These are phyloP conservation scores for Podarcis siculus DNA, from an alignment of 2,797 vertebrate genomes.

Conservation along the genomic window DNA sequence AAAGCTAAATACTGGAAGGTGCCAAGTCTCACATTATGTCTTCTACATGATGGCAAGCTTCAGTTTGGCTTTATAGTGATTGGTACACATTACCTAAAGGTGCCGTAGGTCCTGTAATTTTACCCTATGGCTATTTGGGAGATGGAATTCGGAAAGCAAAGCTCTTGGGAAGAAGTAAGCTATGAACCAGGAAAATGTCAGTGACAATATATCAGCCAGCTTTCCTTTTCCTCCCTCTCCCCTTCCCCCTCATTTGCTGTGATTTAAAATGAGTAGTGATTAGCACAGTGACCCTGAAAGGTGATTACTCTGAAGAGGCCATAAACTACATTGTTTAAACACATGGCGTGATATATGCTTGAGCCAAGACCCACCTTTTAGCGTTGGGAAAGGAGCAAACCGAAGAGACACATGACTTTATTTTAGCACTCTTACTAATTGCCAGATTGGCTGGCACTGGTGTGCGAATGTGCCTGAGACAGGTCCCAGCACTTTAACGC, in stretches of 20 bases:
- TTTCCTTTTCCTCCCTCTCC: slow-evolving; percentile 29
- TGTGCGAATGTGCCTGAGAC: slow-evolving; percentile 1
- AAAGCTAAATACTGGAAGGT: background rate
- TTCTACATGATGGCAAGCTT: too few species aligned
- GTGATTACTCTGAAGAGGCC: slow-evolving; percentile 48
- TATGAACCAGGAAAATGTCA: slow-evolving; percentile 37
- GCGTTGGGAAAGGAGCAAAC: slow-evolving; percentile 44
- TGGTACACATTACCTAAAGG: background rate
- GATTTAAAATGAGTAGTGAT: slow-evolving; percentile 51
- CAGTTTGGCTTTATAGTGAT: background rate
- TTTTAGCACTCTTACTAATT: slow-evolving; percentile 23
- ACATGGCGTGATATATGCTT: background rate
- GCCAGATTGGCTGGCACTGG: slow-evolving; percentile 31
- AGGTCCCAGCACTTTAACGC: slow-evolving; percentile 13
- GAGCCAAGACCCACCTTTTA: slow-evolving; percentile 41
- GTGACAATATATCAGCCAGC: slow-evolving; percentile 3
- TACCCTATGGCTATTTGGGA: background rate
- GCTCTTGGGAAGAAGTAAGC: background rate
- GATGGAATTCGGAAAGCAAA: background rate
- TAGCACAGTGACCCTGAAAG: slow-evolving; percentile 34
- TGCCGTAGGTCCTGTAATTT: background rate
- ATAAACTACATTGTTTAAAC: slow-evolving; percentile 44
- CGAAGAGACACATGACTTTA: slow-evolving; percentile 44
- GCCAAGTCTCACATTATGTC: background rate
- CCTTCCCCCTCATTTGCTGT: slow-evolving; percentile 27